Evolutionary conservation across 2,797 vertebrate species (phyloP), one percentile per base, ranked within the genome.

Genomic region (Dromococcyx pavoninus): DNA sequence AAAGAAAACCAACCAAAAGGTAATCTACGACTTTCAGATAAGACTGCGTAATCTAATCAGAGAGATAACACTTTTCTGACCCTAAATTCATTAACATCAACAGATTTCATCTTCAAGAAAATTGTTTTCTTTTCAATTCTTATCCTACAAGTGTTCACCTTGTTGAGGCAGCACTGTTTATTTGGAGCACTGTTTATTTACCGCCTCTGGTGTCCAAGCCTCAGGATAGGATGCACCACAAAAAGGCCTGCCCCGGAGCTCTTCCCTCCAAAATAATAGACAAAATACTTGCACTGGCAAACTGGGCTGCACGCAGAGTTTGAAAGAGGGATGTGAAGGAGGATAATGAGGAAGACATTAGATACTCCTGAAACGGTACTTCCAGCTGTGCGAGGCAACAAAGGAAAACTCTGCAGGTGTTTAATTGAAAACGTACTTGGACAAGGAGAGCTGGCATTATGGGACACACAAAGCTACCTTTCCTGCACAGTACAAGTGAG

Each of bases 401-500:
- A 54, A 37, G 5, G 5, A 41, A 70, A 73, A 30, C 11, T 48
- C 25, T 30, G 13, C 10, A 62, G 11, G 28, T 2, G 0, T 1
- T 17, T 14, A 4, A 12, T 5, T n/a, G 37, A 41, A 90, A 86
- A 64, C 1, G 0, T 12, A 54, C 43, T 12, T 2, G 4, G 24
- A 13, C 15, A 39, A 37, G 35, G 32, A 73, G 19, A 51, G 43
- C 30, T 86, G 57, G 37, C 18, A 46, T 4, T 54, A n/a, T 5
- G 5, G 41, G 54, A 66, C n/a, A 44, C 1, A 2, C 50, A 73
- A 69, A 74, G 21, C 48, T 28, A 64, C 54, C 22, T 28, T 39
- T 71, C 57, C 50, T n/a, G 10, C 30, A 7, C 0, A 0, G 37
- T 37, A 46, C 66, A 46, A 32, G 44, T 0, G 0, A 69, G 17